These are phyloP conservation scores for Drosophila orena DNA, from an alignment of 1,140 invertebrate species.

Conservation along the genomic window DNA sequence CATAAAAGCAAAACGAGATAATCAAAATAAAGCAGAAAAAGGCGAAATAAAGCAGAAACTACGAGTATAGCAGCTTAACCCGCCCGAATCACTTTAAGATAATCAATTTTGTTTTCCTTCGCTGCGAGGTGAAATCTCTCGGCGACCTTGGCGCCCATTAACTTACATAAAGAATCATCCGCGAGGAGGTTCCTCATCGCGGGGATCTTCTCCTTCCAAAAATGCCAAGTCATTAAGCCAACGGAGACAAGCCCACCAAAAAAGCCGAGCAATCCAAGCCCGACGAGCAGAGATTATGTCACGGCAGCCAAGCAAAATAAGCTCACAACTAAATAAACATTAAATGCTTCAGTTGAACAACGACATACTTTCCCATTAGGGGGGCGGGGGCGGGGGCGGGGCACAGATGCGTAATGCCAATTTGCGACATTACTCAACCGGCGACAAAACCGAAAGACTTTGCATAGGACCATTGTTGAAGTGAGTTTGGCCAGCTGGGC, in stretches of 20 bases:
- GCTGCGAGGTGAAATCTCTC: constrained; percentile 59
- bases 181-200: constrained; percentile 24
- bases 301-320: constrained; percentile 42
- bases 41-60: constrained; percentile 49
- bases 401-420: constrained; percentile 70
- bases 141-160: constrained; percentile 56
- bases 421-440: constrained; percentile 68
- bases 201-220: constrained; percentile 8
- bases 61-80: constrained; percentile 74
- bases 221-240: constrained; percentile 60
- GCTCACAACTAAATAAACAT: constrained; percentile 66
- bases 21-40: constrained; percentile 36
- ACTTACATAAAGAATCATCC: constrained; percentile 56
- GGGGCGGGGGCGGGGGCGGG: not conserved
- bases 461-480: constrained; percentile 54
- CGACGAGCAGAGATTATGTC: constrained; percentile 62
- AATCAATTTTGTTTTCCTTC: constrained; percentile 51
- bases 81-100: constrained; percentile 55
- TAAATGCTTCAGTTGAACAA: constrained; percentile 71
- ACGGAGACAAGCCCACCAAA: constrained; percentile 4
- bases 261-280: constrained; percentile 41
- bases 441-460: constrained; percentile 21
- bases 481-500: constrained; percentile 47
- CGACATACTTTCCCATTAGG: constrained; percentile 72
- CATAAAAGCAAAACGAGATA: constrained; percentile 48